Evolutionary conservation across 1,140 invertebrate genomes (phyloP).

Genomic region (Asbolus verrucosus): DNA sequence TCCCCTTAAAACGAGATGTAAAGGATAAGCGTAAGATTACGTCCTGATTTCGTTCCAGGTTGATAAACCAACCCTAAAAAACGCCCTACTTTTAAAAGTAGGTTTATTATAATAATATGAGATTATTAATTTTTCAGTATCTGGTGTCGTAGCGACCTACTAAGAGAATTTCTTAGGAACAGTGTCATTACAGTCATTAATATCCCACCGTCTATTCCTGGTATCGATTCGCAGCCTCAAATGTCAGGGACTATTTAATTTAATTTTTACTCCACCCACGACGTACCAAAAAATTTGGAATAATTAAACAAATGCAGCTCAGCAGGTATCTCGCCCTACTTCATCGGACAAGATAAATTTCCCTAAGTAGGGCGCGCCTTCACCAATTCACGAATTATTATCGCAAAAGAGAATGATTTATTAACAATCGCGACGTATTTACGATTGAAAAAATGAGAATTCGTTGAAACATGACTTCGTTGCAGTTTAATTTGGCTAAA

Average conservation of each 20-base stretch:
- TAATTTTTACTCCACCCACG: slow-evolving; percentile 23
- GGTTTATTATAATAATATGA: slow-evolving; percentile 11
- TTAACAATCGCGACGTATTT: slow-evolving; percentile 14
- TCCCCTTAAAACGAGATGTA: slow-evolving; percentile 9
- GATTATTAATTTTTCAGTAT: slow-evolving; percentile 30
- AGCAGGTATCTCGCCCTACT: slow-evolving; percentile 12
- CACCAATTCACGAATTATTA: slow-evolving; percentile 26
- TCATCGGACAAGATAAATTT: slow-evolving; percentile 26
- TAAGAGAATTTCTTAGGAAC: slow-evolving; percentile 14
- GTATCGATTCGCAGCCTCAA: background rate
- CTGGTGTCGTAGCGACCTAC: slow-evolving; percentile 26
- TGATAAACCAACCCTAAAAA: slow-evolving; percentile 29
- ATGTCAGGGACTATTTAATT: slow-evolving; percentile 33
- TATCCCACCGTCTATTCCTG: slow-evolving; percentile 11
- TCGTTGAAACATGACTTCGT: slow-evolving; percentile 5
- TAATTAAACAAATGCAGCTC: slow-evolving; percentile 16
- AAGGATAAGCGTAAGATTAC: slow-evolving; percentile 10
- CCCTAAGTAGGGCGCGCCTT: slow-evolving; percentile 22
- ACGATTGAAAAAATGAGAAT: background rate
- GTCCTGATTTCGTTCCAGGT: slow-evolving; percentile 10
- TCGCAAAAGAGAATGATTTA: slow-evolving; percentile 14
- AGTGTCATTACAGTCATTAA: background rate
- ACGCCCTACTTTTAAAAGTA: slow-evolving; percentile 27
- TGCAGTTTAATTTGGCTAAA: slow-evolving; percentile 12
- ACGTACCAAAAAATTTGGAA: background rate